Evolutionary conservation across 1,140 invertebrate species (phyloP).

Genomic region (Nymphalis io): DNA sequence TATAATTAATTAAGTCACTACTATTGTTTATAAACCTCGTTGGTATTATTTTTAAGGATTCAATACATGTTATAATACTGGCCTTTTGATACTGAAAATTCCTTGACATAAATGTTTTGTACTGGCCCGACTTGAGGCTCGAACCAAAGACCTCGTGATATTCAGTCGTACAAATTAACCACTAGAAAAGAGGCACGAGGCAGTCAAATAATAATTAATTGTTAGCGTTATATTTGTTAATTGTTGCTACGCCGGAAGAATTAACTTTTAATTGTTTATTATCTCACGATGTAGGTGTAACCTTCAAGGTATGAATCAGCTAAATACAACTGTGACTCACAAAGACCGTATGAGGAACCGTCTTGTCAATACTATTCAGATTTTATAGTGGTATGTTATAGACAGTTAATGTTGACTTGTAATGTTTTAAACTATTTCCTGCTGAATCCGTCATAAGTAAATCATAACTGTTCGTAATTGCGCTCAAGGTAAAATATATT

Average conservation of each 20-base stretch:
- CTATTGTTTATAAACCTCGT: too few species aligned
- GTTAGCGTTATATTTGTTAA: background rate
- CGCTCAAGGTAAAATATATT: background rate
- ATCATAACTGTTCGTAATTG: background rate
- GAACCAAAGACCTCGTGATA: too few species aligned
- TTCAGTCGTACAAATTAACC: too few species aligned
- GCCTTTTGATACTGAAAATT: too few species aligned
- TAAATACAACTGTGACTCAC: conserved; percentile 38
- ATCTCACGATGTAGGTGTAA: conserved; percentile 48
- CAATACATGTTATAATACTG: too few species aligned
- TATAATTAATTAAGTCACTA: too few species aligned
- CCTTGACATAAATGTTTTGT: too few species aligned
- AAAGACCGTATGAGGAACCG: conserved; percentile 45
- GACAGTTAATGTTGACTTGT: conserved; percentile 13
- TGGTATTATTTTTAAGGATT: too few species aligned
- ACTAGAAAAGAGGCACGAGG: too few species aligned
- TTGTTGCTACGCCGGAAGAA: conserved; percentile 15
- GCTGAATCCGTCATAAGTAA: background rate
- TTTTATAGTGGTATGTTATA: conserved; percentile 1
- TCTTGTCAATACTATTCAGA: conserved; percentile 29
- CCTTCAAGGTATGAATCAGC: conserved; percentile 60
- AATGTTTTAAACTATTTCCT: conserved; percentile 7
- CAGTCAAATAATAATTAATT: too few species aligned
- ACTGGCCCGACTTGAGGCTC: too few species aligned
- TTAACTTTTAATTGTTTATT: conserved; percentile 31